Base-by-base conservation (phyloP, 2,888 invertebrate species). In the Lymantria dispar region DNA sequence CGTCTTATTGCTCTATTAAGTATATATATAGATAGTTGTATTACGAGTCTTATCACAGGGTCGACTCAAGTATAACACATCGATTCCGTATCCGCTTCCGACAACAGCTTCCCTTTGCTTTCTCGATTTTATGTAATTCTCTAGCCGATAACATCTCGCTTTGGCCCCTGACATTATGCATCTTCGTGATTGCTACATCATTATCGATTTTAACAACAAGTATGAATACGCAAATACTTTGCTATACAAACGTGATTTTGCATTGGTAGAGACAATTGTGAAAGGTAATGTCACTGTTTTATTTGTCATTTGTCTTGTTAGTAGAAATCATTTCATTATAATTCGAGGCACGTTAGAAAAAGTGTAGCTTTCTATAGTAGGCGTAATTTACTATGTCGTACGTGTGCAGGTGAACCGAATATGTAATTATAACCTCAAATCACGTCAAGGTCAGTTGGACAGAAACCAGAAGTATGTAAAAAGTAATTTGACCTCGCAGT, bases 81-180 rank as follows among this genome's bases (percentile, higher is more conserved):
- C 64, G 66, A 76, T 86, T 87, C 85, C 85, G 82, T 78, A 72
- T 89, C 86, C 87, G 87, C 87, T 87, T 90, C 87, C 86, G 85
- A 84, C 72, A 68, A 59, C 67, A 52, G 62, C 69, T 74, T 80
- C 78, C 80, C 75, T 75, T 70, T 70, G 68, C 84, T 85, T 86
- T 86, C 86, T 80, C 80, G 74, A 68, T 72, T 81, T 83, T 80
- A 83, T 81, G 61, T 76, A 78, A 81, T 73, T 66, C 59, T 48
- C 46, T 43, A 59, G 44, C 52, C 50, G 54, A 60, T 59, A 58
- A 54, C 46, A 56, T 47, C 45, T 60, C 38, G 7, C n/a, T 38
- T 7, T 51, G 44, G 47, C 15, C 33, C 50, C 51, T 43, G 37
- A 48, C 52, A 56, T 56, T 66, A 70, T 73, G 71, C 70, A 47